Conservation (phyloP, 2,888 invertebrate species). For the Drosophila kambysellisi region DNA sequence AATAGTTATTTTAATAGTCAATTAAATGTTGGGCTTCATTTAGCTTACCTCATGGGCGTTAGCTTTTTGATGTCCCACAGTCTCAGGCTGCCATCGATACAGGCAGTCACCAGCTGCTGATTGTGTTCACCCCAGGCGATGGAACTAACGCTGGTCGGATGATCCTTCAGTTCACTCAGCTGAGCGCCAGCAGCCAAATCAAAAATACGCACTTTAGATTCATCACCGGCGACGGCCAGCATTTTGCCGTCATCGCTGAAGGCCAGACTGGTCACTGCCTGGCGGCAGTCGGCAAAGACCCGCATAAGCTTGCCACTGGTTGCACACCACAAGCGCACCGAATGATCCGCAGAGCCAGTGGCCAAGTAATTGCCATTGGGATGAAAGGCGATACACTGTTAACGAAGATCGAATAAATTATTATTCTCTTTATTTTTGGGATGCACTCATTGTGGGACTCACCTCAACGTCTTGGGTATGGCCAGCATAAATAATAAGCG, state of each 20-base stretch:
- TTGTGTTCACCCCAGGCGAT: slow-evolving; percentile 88
- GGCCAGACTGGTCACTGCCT: slow-evolving; percentile 90
- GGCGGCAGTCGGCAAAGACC: slow-evolving; percentile 91
- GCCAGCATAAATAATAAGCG: slow-evolving; percentile 93
- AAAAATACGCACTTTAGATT: slow-evolving; percentile 88
- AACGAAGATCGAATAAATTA: neutral
- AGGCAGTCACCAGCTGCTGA: slow-evolving; percentile 88
- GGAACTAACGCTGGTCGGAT: slow-evolving; percentile 86
- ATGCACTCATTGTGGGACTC: slow-evolving; percentile 77
- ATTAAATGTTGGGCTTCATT: neutral
- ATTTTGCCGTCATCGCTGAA: slow-evolving; percentile 94
- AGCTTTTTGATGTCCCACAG: slow-evolving; percentile 87
- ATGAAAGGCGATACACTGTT: slow-evolving; percentile 90
- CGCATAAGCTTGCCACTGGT: slow-evolving; percentile 93
- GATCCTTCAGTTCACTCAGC: slow-evolving; percentile 87
- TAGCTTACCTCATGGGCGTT: slow-evolving; percentile 66
- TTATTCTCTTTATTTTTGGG: neutral
- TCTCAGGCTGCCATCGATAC: slow-evolving; percentile 88
- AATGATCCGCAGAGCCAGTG: slow-evolving; percentile 95
- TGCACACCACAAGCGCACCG: slow-evolving; percentile 94
- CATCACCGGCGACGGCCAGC: slow-evolving; percentile 93
- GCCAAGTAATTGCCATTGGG: slow-evolving; percentile 96
- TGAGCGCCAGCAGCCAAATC: slow-evolving; percentile 88
- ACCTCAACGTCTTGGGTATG: slow-evolving; percentile 96
- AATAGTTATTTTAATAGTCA: neutral